phyloP scores from a whole-genome alignment of 2,113 vertebrate species.

The Psilopogon haemacephalus region DNA sequence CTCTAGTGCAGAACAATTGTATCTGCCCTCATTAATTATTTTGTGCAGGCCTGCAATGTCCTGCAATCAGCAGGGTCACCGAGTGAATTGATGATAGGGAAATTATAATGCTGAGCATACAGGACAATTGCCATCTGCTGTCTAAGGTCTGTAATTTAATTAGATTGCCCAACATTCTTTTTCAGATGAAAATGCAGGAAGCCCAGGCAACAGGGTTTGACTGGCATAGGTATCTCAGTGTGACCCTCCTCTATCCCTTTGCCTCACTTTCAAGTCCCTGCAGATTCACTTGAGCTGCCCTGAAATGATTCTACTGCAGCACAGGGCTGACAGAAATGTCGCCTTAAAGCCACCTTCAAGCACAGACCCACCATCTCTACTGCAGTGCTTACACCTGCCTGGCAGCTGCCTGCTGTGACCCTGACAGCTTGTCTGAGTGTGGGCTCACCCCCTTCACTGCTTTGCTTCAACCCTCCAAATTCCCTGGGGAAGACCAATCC shows the following conservation, averaged over 20 bases:
- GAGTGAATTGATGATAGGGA: conserved; percentile 69
- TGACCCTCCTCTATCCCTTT: neutral
- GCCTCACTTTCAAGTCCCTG: neutral
- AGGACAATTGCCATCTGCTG: conserved; percentile 72
- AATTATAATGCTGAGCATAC: conserved; percentile 73
- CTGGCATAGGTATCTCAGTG: neutral
- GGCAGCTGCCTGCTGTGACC: neutral
- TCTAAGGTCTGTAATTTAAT: conserved; percentile 73
- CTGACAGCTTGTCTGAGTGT: neutral
- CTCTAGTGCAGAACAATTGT: conserved; percentile 51
- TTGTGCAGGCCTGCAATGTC: conserved; percentile 56
- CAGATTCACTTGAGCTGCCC: conserved; percentile 42
- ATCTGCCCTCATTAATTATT: conserved; percentile 74
- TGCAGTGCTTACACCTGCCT: neutral
- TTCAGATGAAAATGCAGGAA: conserved; percentile 57
- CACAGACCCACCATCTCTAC: neutral
- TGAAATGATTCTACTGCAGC: neutral
- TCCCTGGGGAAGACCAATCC: neutral
- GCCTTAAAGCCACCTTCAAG: neutral
- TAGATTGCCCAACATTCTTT: conserved; percentile 63
- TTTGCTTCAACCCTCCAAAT: neutral
- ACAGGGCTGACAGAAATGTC: neutral
- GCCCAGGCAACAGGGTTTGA: neutral
- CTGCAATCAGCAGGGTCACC: conserved; percentile 68
- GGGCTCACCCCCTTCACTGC: neutral